Percentiles rank a stretch among this genome's conserved stretches.
phyloP scores from a whole-genome alignment of 2,797 vertebrate genomes.

The Phaenicophaeus curvirostris region DNA sequence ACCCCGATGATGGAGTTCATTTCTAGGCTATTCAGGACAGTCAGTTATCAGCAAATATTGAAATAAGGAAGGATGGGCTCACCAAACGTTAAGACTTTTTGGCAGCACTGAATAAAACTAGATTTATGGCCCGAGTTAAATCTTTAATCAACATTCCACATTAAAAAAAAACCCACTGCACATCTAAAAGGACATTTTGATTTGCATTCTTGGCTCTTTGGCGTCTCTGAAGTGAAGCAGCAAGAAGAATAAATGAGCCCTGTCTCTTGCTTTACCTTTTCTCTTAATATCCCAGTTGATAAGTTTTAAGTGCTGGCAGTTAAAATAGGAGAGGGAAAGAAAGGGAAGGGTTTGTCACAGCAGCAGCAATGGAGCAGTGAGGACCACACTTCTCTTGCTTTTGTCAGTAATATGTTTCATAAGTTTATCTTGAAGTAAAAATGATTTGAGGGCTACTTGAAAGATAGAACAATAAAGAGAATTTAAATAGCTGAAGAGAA shows the following conservation, averaged over 20 bases:
- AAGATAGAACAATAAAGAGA: background rate
- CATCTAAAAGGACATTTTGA: background rate
- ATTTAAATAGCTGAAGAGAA: background rate
- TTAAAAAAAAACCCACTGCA: background rate
- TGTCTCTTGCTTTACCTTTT: conserved; percentile 7
- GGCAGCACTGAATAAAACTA: background rate
- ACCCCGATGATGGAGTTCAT: background rate
- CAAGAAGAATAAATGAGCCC: background rate
- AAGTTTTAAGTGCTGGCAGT: background rate
- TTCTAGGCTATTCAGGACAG: background rate
- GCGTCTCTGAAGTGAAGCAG: background rate
- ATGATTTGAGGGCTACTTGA: background rate
- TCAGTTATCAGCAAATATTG: background rate
- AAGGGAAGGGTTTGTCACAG: background rate
- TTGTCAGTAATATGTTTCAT: background rate
- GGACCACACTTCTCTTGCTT: background rate
- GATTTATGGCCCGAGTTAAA: background rate
- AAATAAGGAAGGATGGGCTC: background rate
- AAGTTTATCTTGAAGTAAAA: background rate
- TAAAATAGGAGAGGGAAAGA: background rate
- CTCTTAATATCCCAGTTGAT: background rate
- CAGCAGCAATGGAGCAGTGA: background rate
- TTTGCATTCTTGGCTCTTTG: background rate
- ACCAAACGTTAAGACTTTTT: background rate
- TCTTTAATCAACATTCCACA: background rate